These are phyloP conservation scores for Hemicordylus capensis DNA, from an alignment of 2,113 vertebrate species.

Conservation along the genomic window DNA sequence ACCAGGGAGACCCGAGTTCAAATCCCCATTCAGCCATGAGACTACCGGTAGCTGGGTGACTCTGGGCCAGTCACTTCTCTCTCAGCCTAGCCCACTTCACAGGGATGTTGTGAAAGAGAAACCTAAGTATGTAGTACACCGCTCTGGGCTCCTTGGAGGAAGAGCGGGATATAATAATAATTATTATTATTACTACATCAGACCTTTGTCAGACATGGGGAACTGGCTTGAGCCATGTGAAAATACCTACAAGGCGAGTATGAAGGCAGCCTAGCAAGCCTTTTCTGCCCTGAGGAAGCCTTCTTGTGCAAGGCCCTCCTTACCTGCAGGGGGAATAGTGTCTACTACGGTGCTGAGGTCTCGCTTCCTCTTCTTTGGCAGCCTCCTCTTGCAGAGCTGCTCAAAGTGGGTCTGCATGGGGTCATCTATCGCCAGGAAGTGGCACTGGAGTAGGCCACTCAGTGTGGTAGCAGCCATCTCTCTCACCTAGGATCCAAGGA, in stretches of 20 bases:
- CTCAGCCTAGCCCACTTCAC: too few relatives aligned
- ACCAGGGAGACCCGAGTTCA: too few relatives aligned
- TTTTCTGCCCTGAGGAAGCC: neutral
- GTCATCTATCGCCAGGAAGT: conserved; percentile 90
- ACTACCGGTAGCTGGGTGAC: too few relatives aligned
- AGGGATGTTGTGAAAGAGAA: too few relatives aligned
- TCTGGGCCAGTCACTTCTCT: too few relatives aligned
- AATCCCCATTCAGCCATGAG: too few relatives aligned
- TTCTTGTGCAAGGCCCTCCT: neutral
- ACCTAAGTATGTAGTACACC: too few relatives aligned
- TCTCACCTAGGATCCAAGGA: conserved; percentile 81
- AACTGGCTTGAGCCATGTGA: neutral
- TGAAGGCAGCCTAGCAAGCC: neutral
- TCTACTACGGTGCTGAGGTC: conserved; percentile 84
- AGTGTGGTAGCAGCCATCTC: conserved; percentile 97
- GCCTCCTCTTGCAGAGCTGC: conserved; percentile 91
- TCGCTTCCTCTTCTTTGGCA: conserved; percentile 91
- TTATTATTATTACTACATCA: too few relatives aligned
- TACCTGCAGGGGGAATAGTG: conserved; percentile 91
- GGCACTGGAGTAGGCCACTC: conserved; percentile 94
- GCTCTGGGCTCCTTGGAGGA: too few relatives aligned
- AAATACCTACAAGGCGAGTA: neutral
- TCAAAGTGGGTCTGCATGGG: conserved; percentile 94
- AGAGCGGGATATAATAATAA: too few relatives aligned
- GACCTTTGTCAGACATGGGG: neutral